Base-by-base conservation (phyloP, 30 jellyfish, hydroid and myxozoan species). In the Rhopilema esculentum region DNA sequence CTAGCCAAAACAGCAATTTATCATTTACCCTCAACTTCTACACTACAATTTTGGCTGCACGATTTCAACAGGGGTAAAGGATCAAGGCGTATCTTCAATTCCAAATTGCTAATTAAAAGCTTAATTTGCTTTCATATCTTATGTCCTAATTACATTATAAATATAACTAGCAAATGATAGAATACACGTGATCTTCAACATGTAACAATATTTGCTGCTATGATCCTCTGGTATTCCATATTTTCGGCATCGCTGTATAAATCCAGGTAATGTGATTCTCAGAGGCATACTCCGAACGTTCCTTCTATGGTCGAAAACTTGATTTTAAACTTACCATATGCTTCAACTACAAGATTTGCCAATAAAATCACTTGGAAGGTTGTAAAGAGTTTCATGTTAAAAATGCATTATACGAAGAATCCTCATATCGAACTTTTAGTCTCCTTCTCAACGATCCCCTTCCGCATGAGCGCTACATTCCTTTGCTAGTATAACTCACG, bases 401-500 rank as follows among this genome's bases (percentile, higher is more conserved):
- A 26, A 40, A 62, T 25, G 27, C 82, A 71, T 71, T 71, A 16
- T 30, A 71, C 26, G 26, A n/a, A n/a, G n/a, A n/a, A n/a, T n/a
- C 26, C 31, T 71, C 68, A 76, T 52, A 7, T 72, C 25, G 48
- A 23, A 27, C 31, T 48, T 21, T 9, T 19, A 50, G 64, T 24
- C 1, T 27, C 64, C 75, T 18, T 74, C 20, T 8, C 48, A 4
- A 33, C 21, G 19, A 64, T 48, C 64, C 51, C 64, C 90, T 80
- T 80, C 90, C 90, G 90, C 69, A 80, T 80, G 82, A 80, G 27
- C 81, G 90, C 31, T 27, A 29, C 90, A 80, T 80, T 80, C 90
- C 90, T 63, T 50, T 53, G 62, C 76, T 80, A 51, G 73, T 80
- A 48, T 71, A 66, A 71, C 73, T 73, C 63, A 57, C 63, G 90